These are phyloP conservation scores for Epinotia bilunana DNA, from an alignment of 2,888 invertebrate genomes.

Conservation along the genomic window DNA sequence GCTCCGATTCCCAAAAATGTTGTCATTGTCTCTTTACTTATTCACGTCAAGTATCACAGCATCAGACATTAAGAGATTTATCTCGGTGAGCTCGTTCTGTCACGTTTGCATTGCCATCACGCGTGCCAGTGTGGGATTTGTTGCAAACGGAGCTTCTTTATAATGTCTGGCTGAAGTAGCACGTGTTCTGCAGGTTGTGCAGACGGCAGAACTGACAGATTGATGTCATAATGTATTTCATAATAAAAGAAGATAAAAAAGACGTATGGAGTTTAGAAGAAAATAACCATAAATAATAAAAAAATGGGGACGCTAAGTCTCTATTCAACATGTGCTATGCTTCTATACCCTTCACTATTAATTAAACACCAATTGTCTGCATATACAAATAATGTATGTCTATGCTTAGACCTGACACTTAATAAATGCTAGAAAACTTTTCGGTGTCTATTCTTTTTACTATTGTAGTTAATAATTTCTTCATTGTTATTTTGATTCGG, in stretches of 20 bases:
- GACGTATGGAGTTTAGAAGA: too few relatives aligned
- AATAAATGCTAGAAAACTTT: not conserved
- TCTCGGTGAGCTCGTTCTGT: constrained; percentile 56
- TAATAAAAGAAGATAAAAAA: not conserved
- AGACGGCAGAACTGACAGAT: not conserved
- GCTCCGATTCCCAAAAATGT: constrained; percentile 37
- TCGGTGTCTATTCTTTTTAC: constrained; percentile 8
- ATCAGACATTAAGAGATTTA: constrained; percentile 49
- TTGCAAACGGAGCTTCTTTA: constrained; percentile 48
- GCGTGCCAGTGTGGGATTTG: constrained; percentile 63
- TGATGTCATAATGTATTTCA: not conserved
- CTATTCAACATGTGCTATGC: too few relatives aligned
- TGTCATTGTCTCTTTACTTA: constrained; percentile 39
- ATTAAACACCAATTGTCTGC: too few relatives aligned
- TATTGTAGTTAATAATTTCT: not conserved
- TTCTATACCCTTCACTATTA: too few relatives aligned
- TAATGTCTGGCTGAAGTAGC: not conserved
- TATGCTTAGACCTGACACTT: not conserved
- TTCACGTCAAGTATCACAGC: constrained; percentile 42
- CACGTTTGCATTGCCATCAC: constrained; percentile 62
- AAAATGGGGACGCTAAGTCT: too few relatives aligned
- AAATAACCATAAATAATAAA: too few relatives aligned
- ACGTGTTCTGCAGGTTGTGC: not conserved
- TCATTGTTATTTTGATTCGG: constrained; percentile 5
- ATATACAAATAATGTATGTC: not conserved